Evolutionary conservation across 2,113 vertebrate genomes (phyloP).

Genomic region (Tapirus terrestris): DNA sequence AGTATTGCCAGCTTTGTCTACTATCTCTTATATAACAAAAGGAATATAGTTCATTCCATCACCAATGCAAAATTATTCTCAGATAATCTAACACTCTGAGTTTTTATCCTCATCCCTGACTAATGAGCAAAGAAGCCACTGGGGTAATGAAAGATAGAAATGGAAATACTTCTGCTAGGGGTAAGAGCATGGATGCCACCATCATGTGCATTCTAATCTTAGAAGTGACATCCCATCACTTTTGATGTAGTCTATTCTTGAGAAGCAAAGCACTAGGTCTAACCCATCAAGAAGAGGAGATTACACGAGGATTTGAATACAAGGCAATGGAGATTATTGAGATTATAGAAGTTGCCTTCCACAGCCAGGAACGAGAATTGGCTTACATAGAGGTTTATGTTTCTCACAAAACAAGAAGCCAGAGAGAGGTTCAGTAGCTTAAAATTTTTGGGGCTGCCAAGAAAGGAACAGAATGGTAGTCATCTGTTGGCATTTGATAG

Average conservation of each 20-base stretch:
- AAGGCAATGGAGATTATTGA: neutral
- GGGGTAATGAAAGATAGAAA: too few species aligned
- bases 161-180: too few species aligned
- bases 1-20: too few species aligned
- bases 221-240: neutral
- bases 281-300: neutral
- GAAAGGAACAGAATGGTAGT: neutral
- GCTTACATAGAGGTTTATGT: neutral
- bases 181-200: neutral
- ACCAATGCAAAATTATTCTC: too few species aligned
- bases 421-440: neutral
- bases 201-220: neutral
- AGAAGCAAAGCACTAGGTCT: neutral
- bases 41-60: too few species aligned
- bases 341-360: neutral
- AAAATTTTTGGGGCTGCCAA: neutral
- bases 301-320: neutral
- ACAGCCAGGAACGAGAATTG: neutral
- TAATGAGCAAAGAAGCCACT: too few species aligned
- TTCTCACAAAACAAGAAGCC: neutral
- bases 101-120: too few species aligned
- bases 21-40: too few species aligned
- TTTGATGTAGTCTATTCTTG: neutral
- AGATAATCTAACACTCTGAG: too few species aligned
- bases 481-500: neutral